A percentile compares a stretch with the other conserved stretches of the same genome.
Conservation (phyloP, 1,140 invertebrate species). For the Mylabris phalerata region DNA sequence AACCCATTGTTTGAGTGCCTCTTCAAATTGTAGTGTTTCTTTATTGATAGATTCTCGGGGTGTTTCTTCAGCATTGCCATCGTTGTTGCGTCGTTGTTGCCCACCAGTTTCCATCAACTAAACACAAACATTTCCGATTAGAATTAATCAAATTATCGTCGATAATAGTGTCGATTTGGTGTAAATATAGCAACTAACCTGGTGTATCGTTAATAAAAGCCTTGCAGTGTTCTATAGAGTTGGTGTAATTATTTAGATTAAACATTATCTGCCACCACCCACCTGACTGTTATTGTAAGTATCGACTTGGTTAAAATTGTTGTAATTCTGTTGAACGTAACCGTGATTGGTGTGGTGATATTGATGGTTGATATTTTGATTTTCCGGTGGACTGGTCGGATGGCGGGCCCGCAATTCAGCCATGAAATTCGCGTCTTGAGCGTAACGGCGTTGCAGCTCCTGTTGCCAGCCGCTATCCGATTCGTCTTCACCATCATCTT, state of each 20-base stretch:
- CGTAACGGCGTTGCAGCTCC: slow-evolving; percentile 55
- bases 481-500: slow-evolving; percentile 49
- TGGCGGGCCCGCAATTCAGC: slow-evolving; percentile 54
- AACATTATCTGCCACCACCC: slow-evolving; percentile 8
- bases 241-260: not conserved
- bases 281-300: slow-evolving; percentile 30
- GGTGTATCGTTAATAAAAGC: not conserved
- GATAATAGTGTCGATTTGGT: not conserved
- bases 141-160: not conserved
- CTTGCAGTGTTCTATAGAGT: not conserved
- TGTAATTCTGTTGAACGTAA: slow-evolving; percentile 21
- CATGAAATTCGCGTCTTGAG: slow-evolving; percentile 59
- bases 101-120: not conserved
- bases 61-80: slow-evolving; percentile 36
- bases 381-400: slow-evolving; percentile 35
- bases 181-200: not conserved
- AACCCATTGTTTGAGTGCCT: slow-evolving; percentile 61
- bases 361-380: slow-evolving; percentile 15
- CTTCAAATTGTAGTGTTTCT: slow-evolving; percentile 55
- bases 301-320: slow-evolving; percentile 15
- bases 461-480: slow-evolving; percentile 56
- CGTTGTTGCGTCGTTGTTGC: slow-evolving; percentile 14
- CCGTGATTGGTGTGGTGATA: slow-evolving; percentile 7
- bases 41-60: slow-evolving; percentile 46
- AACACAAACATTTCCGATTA: not conserved